Conservation (phyloP, 2,888 invertebrate species). For the Polia nebulosa region DNA sequence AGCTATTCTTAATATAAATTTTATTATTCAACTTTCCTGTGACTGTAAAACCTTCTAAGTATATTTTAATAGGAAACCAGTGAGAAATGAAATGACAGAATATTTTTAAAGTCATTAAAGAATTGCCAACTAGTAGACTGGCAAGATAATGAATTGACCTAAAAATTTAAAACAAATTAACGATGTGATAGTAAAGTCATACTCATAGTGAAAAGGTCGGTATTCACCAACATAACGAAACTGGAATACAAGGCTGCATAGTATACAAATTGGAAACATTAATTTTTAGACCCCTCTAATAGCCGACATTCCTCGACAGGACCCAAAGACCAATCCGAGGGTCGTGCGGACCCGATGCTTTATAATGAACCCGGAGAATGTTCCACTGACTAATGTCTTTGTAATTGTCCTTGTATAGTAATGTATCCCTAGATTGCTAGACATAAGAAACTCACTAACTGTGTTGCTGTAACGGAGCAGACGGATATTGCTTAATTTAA, state of each 20-base stretch:
- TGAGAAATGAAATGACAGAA: background rate
- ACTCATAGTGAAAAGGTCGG: constrained; percentile 31
- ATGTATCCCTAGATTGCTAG: constrained; percentile 56
- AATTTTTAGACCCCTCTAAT: constrained; percentile 76
- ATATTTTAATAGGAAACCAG: background rate
- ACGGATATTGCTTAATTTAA: constrained; percentile 50
- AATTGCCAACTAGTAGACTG: background rate
- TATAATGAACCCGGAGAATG: constrained; percentile 79
- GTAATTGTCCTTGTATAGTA: constrained; percentile 73
- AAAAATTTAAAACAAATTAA: background rate
- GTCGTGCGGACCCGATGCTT: constrained; percentile 74
- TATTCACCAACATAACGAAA: constrained; percentile 31
- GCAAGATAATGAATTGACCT: background rate
- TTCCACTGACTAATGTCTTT: constrained; percentile 74
- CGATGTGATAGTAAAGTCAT: constrained; percentile 15
- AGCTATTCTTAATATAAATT: background rate
- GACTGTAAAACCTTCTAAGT: background rate
- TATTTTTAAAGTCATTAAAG: background rate
- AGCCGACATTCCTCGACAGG: constrained; percentile 78
- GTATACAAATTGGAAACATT: constrained; percentile 71
- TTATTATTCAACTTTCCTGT: too few relatives aligned
- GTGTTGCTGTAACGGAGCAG: constrained; percentile 23
- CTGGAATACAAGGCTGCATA: constrained; percentile 42
- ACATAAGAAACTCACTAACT: constrained; percentile 58
- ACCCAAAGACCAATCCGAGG: constrained; percentile 69